Percentiles rank a stretch among this genome's conserved stretches.
These are phyloP conservation scores for Microctonus aethiopoides DNA, from an alignment of 2,888 invertebrate genomes.

Conservation along the genomic window DNA sequence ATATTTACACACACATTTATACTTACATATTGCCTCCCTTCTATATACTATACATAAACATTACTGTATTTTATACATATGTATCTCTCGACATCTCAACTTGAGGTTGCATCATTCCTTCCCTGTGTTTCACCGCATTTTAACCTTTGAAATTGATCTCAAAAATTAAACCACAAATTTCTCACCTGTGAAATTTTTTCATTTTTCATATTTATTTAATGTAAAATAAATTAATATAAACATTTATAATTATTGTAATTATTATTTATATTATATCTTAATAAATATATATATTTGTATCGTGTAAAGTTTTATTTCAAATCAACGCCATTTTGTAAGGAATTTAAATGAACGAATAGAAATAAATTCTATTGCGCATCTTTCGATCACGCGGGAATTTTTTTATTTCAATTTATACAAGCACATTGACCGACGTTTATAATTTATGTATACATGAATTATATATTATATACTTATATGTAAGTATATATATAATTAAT, in stretches of 20 bases:
- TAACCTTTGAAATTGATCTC: neutral
- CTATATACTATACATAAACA: neutral
- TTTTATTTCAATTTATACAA: neutral
- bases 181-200: neutral
- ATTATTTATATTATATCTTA: no score
- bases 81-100: conserved; percentile 1
- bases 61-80: neutral
- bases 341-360: neutral
- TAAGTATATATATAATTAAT: no score
- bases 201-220: no score
- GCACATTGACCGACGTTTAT: neutral
- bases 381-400: neutral
- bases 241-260: no score
- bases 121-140: neutral
- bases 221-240: no score
- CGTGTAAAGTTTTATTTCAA: neutral
- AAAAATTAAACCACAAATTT: neutral
- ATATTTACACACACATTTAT: no score
- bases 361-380: neutral
- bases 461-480: no score
- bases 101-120: conserved; percentile 5
- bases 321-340: neutral
- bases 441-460: no score
- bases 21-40: neutral
- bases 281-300: no score